These are phyloP conservation scores for Augiades crinisus DNA, from an alignment of 2,888 invertebrate species.

Conservation along the genomic window DNA sequence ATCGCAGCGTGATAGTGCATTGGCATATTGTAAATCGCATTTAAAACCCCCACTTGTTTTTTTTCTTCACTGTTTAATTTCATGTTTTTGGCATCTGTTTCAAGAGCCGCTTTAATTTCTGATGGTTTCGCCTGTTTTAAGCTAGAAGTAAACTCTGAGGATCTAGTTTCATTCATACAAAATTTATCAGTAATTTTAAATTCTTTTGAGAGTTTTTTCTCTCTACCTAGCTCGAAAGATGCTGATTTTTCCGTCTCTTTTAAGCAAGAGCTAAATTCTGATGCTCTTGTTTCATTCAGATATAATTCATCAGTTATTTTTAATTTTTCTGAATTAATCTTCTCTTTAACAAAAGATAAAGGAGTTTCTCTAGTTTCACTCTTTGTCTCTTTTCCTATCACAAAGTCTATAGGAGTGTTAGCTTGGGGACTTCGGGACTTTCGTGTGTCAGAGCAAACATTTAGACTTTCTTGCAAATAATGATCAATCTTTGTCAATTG, in stretches of 20 bases:
- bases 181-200: too few relatives aligned
- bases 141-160: background rate
- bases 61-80: constrained; percentile 58
- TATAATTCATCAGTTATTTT: background rate
- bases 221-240: too few relatives aligned
- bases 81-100: constrained; percentile 25
- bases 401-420: constrained; percentile 34
- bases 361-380: background rate
- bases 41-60: constrained; percentile 54
- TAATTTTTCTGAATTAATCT: background rate
- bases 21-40: constrained; percentile 71
- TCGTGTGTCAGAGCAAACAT: constrained; percentile 54
- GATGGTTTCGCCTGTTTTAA: background rate
- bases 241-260: too few relatives aligned
- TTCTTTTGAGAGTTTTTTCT: too few relatives aligned
- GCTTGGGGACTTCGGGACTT: constrained; percentile 40
- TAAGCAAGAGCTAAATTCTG: background rate
- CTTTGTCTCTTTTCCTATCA: constrained; percentile 34
- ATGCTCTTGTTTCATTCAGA: background rate
- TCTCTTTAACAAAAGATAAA: background rate
- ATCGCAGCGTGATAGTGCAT: constrained; percentile 78
- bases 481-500: constrained; percentile 67
- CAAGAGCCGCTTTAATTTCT: background rate
- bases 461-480: constrained; percentile 69
- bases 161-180: too few relatives aligned